Evolutionary conservation across 2,113 vertebrate species (phyloP).

Genomic region (Amazona vittata): DNA sequence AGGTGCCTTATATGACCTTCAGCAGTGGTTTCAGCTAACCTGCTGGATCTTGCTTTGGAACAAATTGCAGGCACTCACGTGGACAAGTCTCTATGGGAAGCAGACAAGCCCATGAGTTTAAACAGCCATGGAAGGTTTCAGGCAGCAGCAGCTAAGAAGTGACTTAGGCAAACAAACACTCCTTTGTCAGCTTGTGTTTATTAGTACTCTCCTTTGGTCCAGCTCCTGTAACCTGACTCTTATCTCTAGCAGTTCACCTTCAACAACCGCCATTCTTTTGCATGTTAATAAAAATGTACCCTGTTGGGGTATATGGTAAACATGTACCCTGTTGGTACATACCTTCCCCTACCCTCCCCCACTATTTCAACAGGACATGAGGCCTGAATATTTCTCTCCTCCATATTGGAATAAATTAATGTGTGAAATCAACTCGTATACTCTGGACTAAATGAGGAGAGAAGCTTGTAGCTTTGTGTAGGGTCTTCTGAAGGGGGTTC

Average conservation of each 20-base stretch:
- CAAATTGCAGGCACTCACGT: background rate
- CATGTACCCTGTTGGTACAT: background rate
- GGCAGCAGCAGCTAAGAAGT: background rate
- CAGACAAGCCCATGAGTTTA: background rate
- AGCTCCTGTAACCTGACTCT: background rate
- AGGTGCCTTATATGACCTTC: background rate
- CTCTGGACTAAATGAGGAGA: background rate
- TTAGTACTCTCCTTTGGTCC: background rate
- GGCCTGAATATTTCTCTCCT: background rate
- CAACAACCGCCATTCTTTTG: background rate
- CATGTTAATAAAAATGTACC: background rate
- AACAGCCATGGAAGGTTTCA: background rate
- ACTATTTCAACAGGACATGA: background rate
- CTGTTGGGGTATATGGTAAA: background rate
- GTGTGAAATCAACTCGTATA: background rate
- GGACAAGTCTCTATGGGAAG: background rate
- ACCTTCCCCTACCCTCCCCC: fast-evolving
- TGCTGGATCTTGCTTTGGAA: background rate
- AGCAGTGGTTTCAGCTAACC: background rate
- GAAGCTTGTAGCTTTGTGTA: background rate
- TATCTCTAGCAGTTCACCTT: background rate
- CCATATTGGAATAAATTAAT: background rate
- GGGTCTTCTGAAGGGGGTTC: background rate
- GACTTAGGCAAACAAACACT: background rate
- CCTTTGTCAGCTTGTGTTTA: background rate